These are phyloP conservation scores for Ploceus nigricollis DNA, from an alignment of 2,113 vertebrate species.

Conservation along the genomic window DNA sequence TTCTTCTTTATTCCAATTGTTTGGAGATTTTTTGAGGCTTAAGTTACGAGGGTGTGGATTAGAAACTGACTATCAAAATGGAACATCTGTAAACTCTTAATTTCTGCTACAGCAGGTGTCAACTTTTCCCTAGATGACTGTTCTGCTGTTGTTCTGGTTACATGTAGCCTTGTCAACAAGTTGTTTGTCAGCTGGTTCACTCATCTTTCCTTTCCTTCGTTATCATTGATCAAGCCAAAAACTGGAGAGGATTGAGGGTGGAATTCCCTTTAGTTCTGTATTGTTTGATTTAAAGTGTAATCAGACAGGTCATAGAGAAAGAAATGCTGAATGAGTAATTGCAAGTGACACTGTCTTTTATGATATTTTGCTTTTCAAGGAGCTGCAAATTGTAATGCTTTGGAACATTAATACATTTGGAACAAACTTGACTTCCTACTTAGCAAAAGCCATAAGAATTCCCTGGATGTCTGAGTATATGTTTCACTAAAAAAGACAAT, in stretches of 20 bases:
- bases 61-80: not conserved
- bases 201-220: slow-evolving; percentile 2
- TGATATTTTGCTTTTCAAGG: not conserved
- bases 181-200: not conserved
- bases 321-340: not conserved
- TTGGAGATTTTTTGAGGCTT: slow-evolving; percentile 25
- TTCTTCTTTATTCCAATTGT: not conserved
- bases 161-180: slow-evolving; percentile 31
- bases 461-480: slow-evolving; percentile 6
- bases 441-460: slow-evolving; percentile 23
- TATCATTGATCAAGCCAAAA: not conserved
- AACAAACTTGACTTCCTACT: slow-evolving; percentile 34
- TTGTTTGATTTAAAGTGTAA: not conserved
- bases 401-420: not conserved
- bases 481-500: not conserved
- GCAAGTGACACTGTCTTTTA: not conserved
- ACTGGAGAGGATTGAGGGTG: not conserved
- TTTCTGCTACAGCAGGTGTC: slow-evolving; percentile 57
- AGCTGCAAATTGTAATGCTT: not conserved
- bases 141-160: slow-evolving; percentile 32
- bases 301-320: not conserved
- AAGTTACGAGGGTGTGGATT: not conserved
- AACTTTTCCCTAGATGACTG: slow-evolving; percentile 36
- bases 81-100: slow-evolving; percentile 54
- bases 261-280: slow-evolving; percentile 9